phyloP scores from a whole-genome alignment of 2,113 vertebrate species.

The Mastomys natalensis region DNA sequence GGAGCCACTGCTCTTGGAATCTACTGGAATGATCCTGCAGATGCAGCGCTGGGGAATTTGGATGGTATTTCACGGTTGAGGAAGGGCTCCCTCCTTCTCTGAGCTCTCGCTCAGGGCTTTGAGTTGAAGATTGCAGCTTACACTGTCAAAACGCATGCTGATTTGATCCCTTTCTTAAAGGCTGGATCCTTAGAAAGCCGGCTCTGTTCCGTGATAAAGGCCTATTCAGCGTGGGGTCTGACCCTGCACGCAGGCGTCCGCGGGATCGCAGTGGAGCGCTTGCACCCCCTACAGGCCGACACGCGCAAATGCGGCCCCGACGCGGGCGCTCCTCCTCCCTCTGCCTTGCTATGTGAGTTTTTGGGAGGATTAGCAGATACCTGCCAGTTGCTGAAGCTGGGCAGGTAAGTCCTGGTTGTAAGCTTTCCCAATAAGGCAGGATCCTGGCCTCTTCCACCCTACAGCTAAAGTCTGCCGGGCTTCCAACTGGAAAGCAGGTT shows the following conservation, averaged over 20 bases:
- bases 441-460: no score
- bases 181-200: slow-evolving; percentile 1
- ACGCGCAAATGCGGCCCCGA: slow-evolving; percentile 47
- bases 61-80: neutral
- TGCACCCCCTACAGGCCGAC: slow-evolving; percentile 94
- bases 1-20: neutral
- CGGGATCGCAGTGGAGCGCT: slow-evolving; percentile 89
- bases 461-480: neutral
- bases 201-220: slow-evolving; percentile 35
- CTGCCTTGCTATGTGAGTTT: slow-evolving; percentile 25
- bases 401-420: slow-evolving; percentile 67
- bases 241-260: neutral
- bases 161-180: slow-evolving; percentile 28
- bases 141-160: slow-evolving; percentile 51
- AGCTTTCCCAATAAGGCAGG: neutral
- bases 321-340: neutral
- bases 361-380: slow-evolving; percentile 84
- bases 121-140: slow-evolving; percentile 66
- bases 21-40: neutral
- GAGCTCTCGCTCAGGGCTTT: slow-evolving; percentile 72
- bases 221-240: slow-evolving; percentile 31
- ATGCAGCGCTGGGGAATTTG: neutral
- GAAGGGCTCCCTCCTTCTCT: neutral
- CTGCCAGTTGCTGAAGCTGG: slow-evolving; percentile 85
- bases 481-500: rapidly evolving